phyloP scores from a whole-genome alignment of 2,888 invertebrate species.

The Rhaphigaster nebulosa region DNA sequence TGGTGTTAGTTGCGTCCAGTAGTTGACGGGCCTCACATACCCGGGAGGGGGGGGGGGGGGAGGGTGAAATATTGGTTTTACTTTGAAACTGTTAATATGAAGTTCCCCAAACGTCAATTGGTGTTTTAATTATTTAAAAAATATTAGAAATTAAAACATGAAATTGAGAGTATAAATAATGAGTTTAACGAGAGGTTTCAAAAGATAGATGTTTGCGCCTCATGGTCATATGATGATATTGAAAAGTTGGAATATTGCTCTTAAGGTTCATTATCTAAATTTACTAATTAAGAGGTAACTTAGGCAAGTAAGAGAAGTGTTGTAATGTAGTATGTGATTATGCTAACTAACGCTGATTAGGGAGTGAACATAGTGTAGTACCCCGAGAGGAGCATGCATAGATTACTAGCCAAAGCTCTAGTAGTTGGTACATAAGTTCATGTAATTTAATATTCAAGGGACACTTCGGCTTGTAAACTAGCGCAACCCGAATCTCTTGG shows the following conservation, averaged over 20 bases:
- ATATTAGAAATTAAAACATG: too few relatives aligned
- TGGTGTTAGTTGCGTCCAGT: too few relatives aligned
- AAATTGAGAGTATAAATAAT: too few relatives aligned
- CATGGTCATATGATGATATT: background rate
- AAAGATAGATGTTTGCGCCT: too few relatives aligned
- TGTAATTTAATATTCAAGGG: conserved; percentile 28
- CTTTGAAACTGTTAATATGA: too few relatives aligned
- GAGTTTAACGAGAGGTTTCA: too few relatives aligned
- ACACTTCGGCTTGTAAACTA: conserved; percentile 34
- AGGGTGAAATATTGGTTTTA: too few relatives aligned
- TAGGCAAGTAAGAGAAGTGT: background rate
- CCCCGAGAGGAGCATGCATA: background rate
- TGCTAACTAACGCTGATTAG: background rate
- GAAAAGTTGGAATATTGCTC: background rate
- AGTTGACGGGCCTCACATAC: too few relatives aligned
- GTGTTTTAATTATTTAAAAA: too few relatives aligned
- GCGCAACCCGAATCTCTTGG: background rate
- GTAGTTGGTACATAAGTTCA: background rate
- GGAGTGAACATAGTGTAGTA: background rate
- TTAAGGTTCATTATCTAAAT: background rate
- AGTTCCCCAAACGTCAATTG: too few relatives aligned
- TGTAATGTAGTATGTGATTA: conserved; percentile 13
- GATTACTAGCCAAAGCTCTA: background rate
- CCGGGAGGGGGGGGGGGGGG: too few relatives aligned
- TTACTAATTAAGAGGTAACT: background rate